These are phyloP conservation scores for Coregonus clupeaformis DNA, from an alignment of 2,113 vertebrate species.

Conservation along the genomic window DNA sequence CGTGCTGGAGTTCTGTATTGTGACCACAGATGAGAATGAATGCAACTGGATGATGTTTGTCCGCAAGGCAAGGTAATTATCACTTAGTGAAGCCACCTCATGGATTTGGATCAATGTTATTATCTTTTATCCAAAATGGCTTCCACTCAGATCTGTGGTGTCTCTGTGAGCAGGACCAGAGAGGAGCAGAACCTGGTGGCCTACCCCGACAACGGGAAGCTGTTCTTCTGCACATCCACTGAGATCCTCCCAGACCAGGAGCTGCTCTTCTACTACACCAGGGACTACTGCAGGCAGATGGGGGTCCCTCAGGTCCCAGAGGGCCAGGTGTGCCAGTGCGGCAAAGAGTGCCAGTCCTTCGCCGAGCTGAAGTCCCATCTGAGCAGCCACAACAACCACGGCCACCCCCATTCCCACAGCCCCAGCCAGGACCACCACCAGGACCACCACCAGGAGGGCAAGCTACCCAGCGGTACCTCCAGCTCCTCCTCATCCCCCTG, in stretches of 20 bases:
- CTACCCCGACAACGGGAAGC: constrained; percentile 93
- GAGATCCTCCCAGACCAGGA: constrained; percentile 92
- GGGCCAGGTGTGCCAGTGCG: constrained; percentile 90
- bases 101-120: background rate
- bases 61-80: constrained; percentile 85
- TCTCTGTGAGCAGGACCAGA: constrained; percentile 74
- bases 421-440: constrained; percentile 63
- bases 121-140: background rate
- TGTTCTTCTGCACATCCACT: constrained; percentile 93
- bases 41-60: constrained; percentile 99
- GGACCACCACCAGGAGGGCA: constrained; percentile 27
- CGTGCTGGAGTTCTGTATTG: constrained; percentile 87
- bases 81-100: background rate
- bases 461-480: constrained; percentile 50
- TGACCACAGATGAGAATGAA: constrained; percentile 92
- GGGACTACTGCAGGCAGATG: constrained; percentile 89
- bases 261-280: constrained; percentile 92
- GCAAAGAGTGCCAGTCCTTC: constrained; percentile 90
- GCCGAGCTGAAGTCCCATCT: constrained; percentile 90
- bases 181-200: constrained; percentile 97
- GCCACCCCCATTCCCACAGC: constrained; percentile 75
- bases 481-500: constrained; percentile 72
- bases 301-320: constrained; percentile 89
- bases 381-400: constrained; percentile 82
- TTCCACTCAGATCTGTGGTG: background rate